Evolutionary conservation across 2,797 vertebrate genomes (phyloP), one percentile per base, ranked within the genome.

Genomic region (Cryptoblepharus egeriae): DNA sequence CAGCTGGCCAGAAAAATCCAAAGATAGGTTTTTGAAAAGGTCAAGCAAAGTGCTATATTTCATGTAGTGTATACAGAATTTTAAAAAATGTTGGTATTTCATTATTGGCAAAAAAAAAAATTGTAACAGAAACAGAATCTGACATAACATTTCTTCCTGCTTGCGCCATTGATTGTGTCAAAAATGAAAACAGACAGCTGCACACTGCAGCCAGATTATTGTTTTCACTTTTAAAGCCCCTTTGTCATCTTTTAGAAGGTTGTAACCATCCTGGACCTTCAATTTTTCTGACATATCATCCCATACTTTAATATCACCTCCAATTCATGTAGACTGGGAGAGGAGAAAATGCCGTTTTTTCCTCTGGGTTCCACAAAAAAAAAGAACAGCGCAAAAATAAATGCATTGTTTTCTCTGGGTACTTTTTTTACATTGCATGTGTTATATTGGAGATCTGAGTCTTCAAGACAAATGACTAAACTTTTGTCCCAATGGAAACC

Each of bases 21-120:
- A 93, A 88, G 86, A 90, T 79, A 83, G 71, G 81, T 83, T 92
- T 93, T 90, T 91, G 86, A 92, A 93, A 94, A 94, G 92, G 92
- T 93, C 92, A 94, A 91, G 90, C 57, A 88, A 90, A 92, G 89
- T 89, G 89, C 87, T 90, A 32, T 84, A 88, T 88, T 93, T 93
- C 86, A 60, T 85, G 87, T 90, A 85, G 86, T 64, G 87, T 90
- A 89, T 85, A 85, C 91, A 88, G 64, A 80, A 87, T 60, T 68
- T 49, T 49, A 49, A 83, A 90, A 88, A 91, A 91, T 84, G 84
- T 90, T 93, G 89, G 78, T 93, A 90, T 93, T 92, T 91, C 87
- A 83, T 91, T 88, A 80, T 2, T 49, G 80, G 83, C 30, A 78
- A 12, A 10, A 12, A 49, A 49, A 89, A 87, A 88, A 77, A 88